Conservation (phyloP, 1,140 invertebrate genomes). For the Anadara kagoshimensis region DNA sequence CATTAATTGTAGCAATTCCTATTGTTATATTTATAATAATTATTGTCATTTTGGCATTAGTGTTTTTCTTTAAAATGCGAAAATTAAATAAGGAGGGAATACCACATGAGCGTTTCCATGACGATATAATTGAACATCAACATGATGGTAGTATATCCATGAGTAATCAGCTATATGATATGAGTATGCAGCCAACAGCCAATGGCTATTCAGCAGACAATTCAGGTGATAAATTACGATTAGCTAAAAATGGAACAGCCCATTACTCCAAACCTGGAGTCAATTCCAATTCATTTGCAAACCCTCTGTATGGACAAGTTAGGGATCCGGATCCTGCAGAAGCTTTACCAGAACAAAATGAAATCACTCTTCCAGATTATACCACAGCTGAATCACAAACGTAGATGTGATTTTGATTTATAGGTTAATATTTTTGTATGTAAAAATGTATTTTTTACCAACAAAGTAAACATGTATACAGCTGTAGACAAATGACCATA, state of each 20-base stretch:
- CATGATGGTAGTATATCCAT: slow-evolving; percentile 52
- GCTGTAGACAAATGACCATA: too few species aligned
- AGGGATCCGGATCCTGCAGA: slow-evolving; percentile 19
- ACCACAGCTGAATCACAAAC: not conserved
- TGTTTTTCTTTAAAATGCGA: slow-evolving; percentile 31
- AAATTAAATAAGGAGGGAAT: slow-evolving; percentile 39
- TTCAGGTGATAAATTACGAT: slow-evolving; percentile 28
- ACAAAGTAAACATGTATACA: too few species aligned
- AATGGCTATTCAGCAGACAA: slow-evolving; percentile 15
- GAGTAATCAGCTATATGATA: slow-evolving; percentile 53
- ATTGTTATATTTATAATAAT: slow-evolving; percentile 42
- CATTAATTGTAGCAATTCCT: slow-evolving; percentile 39
- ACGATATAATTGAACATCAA: slow-evolving; percentile 49
- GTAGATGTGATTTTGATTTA: too few species aligned
- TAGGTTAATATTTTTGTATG: too few species aligned
- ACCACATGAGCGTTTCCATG: slow-evolving; percentile 52
- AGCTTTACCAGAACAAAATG: slow-evolving; percentile 33
- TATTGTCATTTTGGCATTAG: slow-evolving; percentile 23
- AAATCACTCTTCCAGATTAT: slow-evolving; percentile 25
- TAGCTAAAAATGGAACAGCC: slow-evolving; percentile 42
- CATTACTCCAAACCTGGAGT: slow-evolving; percentile 33
- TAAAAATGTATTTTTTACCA: too few species aligned
- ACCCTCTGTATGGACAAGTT: slow-evolving; percentile 41
- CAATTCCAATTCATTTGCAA: slow-evolving; percentile 35
- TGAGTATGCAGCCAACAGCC: slow-evolving; percentile 33